Conservation (phyloP, 2,888 invertebrate species). For the Lithophane ornitopus region DNA sequence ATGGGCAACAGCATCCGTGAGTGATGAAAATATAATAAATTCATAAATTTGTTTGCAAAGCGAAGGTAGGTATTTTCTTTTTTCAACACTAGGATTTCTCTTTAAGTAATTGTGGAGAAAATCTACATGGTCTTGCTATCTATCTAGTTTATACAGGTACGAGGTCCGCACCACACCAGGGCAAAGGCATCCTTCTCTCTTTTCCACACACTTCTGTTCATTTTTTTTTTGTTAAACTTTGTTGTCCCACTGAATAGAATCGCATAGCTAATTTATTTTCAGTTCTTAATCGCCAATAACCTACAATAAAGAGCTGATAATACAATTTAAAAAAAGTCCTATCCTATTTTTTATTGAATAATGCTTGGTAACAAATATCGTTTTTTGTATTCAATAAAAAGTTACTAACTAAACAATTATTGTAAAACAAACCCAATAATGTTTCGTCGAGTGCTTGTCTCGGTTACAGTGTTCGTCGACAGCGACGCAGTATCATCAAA, state of each 20-base stretch:
- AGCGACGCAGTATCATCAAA: constrained; percentile 64
- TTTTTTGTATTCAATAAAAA: constrained; percentile 89
- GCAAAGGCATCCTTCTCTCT: fast-evolving
- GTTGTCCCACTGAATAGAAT: neutral
- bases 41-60: neutral
- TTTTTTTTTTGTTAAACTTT: neutral
- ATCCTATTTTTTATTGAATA: constrained; percentile 90
- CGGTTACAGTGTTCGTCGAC: constrained; percentile 60
- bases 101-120: no score
- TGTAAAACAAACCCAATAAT: constrained; percentile 86
- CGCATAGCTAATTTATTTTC: constrained; percentile 91
- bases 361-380: constrained; percentile 90
- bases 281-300: constrained; percentile 91
- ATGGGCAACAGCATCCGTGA: neutral
- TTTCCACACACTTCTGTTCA: neutral
- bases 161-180: no score
- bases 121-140: neutral
- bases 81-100: neutral
- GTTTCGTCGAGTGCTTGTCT: constrained; percentile 72
- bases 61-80: constrained; percentile 3
- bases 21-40: constrained; percentile 4
- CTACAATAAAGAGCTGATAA: constrained; percentile 90
- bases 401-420: constrained; percentile 85
- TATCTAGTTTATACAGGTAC: neutral
- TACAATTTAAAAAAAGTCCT: constrained; percentile 90